Base-by-base conservation (phyloP, 2,888 invertebrate genomes). In the Rhynchonema sp. region DNA sequence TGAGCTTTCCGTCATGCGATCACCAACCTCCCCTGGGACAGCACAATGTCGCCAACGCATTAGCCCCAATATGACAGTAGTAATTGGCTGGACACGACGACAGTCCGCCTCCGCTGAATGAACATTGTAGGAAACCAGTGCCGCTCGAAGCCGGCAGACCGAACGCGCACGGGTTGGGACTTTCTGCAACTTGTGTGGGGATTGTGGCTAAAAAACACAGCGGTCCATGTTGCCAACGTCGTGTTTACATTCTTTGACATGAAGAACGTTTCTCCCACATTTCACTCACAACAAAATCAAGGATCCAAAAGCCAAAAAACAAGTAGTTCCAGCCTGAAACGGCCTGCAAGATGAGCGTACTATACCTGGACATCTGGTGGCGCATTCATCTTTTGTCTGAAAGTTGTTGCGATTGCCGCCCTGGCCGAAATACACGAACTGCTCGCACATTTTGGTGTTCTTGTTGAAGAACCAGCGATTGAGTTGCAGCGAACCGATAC, bases 321-420 rank as follows among this genome's bases (percentile, higher is more conserved):
- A 38, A n/a, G n/a, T n/a, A n/a, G n/a, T n/a, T n/a, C n/a, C n/a
- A n/a, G n/a, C n/a, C n/a, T n/a, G n/a, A n/a, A n/a, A n/a, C n/a
- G n/a, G n/a, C n/a, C n/a, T n/a, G n/a, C n/a, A n/a, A n/a, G n/a
- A n/a, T n/a, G n/a, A n/a, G n/a, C n/a, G n/a, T n/a, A n/a, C n/a
- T n/a, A n/a, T 62, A 71, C 71, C 71, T 66, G 68, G 68, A 60
- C 71, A 71, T 56, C 61, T 62, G 53, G 64, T 61, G 58, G 65
- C 67, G 61, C 71, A 71, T 63, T 70, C 70, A 57, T 66, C 66
- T n/a, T 69, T 60, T 22, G 66, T 63, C 49, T 62, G 64, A 61
- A 71, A 71, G 62, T 71, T 71, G 64, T 71, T 71, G 25, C 68
- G 59, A 59, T 72, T 72, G 27, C 69, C 70, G 52, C 68, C 68